Base-by-base conservation (phyloP, 1,140 invertebrate genomes). In the Tachypleus tridentatus region DNA sequence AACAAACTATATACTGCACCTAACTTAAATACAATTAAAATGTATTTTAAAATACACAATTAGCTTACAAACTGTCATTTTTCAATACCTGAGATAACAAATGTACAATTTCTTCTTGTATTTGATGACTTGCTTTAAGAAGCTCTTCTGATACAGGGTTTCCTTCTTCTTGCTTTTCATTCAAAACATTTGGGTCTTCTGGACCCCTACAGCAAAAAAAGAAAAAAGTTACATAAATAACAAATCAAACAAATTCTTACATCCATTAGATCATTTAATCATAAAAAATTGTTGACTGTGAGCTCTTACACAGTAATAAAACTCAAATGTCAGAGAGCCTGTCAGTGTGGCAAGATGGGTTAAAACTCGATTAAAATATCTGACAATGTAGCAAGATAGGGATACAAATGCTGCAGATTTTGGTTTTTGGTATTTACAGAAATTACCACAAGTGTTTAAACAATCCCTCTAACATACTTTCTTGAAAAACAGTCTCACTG, bases 181-280 rank as follows among this genome's bases (percentile, higher is more conserved):
- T 80, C 70, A 90, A 90, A 1, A 91, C 84, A 72, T 91, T 82
- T 1, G 86, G 84, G 77, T 87, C 83, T 4, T 70, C 60, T n/a
- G 87, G 87, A 8, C 87, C 87, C 79, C 85, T 62, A 54, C 7
- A 47, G 29, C 29, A 49, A 8, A 57, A 51, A 57, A 4, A 49
- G 9, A 57, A 58, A 58, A 51, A 56, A 4, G n/a, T 9, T 64
- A 8, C 54, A 11, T 29, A 49, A 56, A 57, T n/a, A 6, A n/a
- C 29, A 51, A 60, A 8, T 8, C 3, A 54, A 49, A 54, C 8
- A 57, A 63, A 57, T 63, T 63, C 52, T 47, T 52, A 10, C 10
- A n/a, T 47, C 9, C 9, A 7, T 9, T 3, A 9, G 51, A 49
- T 49, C 11, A 60, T 47, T 49, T 5, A 50, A 60, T 11, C 9